Evolutionary conservation across 2,113 vertebrate species (phyloP), one percentile per base, ranked within the genome.

Genomic region (Illadopsis cleaveri): DNA sequence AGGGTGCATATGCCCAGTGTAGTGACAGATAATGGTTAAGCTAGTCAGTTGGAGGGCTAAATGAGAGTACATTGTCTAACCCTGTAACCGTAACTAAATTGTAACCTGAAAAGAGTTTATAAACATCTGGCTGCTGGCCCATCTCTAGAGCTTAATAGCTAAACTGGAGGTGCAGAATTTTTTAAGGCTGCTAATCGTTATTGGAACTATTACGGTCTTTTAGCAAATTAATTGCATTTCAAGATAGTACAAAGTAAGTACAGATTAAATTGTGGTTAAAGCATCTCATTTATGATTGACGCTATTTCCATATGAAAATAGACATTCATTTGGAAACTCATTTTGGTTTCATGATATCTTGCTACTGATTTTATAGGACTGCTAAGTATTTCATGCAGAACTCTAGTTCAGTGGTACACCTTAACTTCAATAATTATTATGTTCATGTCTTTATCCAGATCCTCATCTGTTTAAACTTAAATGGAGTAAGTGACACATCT

Each of bases 81-180:
- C 82, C 96, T 38, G 82, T 90, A 96, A 95, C 95, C 95, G 90
- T 97, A 97, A 96, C 97, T 96, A 97, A 97, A 97, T 71, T 21
- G 96, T 87, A 97, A 96, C 92, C 87, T 97, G 95, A 97, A 97
- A 97, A 96, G 96, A 93, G 95, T 96, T 96, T 71, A 96, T 96
- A 96, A 95, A 97, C 94, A 97, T 96, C 96, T 97, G 96, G 95
- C 94, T 79, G 83, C 89, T 94, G 45, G 80, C 90, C 86, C 66
- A 78, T 95, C 87, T 79, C 75, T 61, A 35, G 82, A 85, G 91
- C 90, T 94, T 95, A 89, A 92, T 77, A 90, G 91, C 82, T 92
- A 93, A 92, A 78, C 92, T 48, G 30, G 76, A 92, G 88, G 64
- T 87, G 73, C 64, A 76, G 71, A 78, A 20, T 44, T 70, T 94